These are phyloP conservation scores for Dendronephthya gigantea DNA, from an alignment of 64 coral and sea anemone species.

Conservation along the genomic window DNA sequence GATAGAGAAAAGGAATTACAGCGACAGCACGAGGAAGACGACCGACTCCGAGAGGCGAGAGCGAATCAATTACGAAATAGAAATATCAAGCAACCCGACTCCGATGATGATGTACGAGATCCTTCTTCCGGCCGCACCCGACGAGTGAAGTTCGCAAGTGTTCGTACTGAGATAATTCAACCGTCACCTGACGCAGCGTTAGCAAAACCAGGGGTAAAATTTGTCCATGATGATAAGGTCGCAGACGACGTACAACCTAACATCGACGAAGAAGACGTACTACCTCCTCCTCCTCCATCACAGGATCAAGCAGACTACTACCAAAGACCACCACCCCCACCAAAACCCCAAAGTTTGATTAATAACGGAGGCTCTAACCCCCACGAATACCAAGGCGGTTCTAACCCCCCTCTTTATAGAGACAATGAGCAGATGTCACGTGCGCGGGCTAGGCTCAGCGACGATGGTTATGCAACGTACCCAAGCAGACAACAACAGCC, in stretches of 20 bases:
- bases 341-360: neutral
- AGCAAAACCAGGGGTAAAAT: neutral
- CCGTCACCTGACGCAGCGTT: neutral
- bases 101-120: neutral
- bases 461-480: neutral
- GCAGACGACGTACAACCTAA: neutral
- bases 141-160: constrained; percentile 14
- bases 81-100: neutral
- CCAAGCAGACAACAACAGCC: neutral
- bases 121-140: neutral
- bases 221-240: constrained; percentile 4
- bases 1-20: neutral
- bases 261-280: neutral
- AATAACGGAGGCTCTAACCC: neutral
- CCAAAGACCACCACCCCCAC: neutral
- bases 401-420: neutral
- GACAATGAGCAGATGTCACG: neutral
- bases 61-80: neutral
- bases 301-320: neutral
- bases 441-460: neutral
- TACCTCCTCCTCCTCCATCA: neutral
- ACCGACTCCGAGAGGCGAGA: neutral
- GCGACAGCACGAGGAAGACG: neutral
- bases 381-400: neutral
- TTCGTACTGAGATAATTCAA: constrained; percentile 10